Base-by-base conservation (phyloP, 2,797 vertebrate species). In the Sciaenops ocellatus region DNA sequence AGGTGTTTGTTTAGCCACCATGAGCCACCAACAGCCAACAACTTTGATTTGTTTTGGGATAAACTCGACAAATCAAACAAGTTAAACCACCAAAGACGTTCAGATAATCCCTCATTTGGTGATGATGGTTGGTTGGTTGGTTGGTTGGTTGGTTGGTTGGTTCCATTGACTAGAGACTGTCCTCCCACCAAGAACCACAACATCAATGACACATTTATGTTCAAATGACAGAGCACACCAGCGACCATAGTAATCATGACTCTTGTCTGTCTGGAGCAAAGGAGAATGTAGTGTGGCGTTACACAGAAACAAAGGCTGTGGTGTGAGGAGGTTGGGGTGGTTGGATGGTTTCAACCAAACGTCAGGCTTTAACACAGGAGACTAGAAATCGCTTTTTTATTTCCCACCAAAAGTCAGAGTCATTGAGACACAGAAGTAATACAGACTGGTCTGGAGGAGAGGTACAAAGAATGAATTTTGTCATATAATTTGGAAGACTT, bases 341-440 rank as follows among this genome's bases (percentile, higher is more conserved):
- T 26, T 50, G 51, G 30, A 67, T 64, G 18, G 22, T 42, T 30
- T 57, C 69, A 69, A 61, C 44, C 6, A 73, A 82, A 72, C n/a
- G 13, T 69, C 18, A 42, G 28, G 60, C 63, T 52, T 26, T 60
- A 44, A 64, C 41, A 44, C 7, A 6, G 50, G 18, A 48, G 50
- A 64, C 4, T 34, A 42, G 30, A 10, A 61, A 61, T 57, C 34
- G 10, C 51, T 69, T 70, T 70, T 34, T 28, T 1, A 65, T 77
- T 57, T 73, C 48, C n/a, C 34, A 51, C 20, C 5, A 5, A 48
- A 55, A 50, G 1, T 42, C 8, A 41, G 0, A 30, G 30, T 7
- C 30, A 30, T 30, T 30, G 30, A 30, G 30, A 30, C 30, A 30
- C 30, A 30, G 30, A 6, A 30, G 30, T 30, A 6, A 6, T 30